Evolutionary conservation across 2,888 invertebrate genomes (phyloP), one percentile per base, ranked within the genome.

Genomic region (Agriotes lineatus): DNA sequence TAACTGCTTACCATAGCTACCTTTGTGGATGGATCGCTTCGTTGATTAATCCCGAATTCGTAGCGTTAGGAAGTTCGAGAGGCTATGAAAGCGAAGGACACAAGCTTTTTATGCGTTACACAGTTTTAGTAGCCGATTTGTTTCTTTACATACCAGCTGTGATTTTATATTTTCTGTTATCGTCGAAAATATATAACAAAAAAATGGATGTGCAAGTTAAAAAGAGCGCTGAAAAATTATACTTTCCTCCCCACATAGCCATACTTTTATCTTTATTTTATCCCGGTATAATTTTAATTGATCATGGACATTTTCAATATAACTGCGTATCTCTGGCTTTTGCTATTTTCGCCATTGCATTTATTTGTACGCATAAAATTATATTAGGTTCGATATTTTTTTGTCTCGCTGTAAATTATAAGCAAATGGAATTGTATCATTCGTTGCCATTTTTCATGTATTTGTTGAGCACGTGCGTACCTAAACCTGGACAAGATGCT

Each of bases 371-470:
- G 59, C 86, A 90, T 71, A 86, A 85, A 69, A 85, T 93, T 74
- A 82, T 89, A 18, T 77, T 91, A 0, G 92, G 93, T 0, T 90
- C 96, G 0, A 82, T 94, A 67, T 86, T 92, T 45, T 99, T 97
- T 85, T 91, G 92, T 54, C 83, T 95, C 19, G 95, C 98, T 0
- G 82, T 99, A 35, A 98, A 97, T 85, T 99, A 98, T 85, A 99
- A 99, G 82, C 99, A 99, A 86, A 99, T 99, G 99, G 97, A 97
- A 82, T 85, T 99, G 45, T 99, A 99, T 83, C 97, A 99, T 85
- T 92, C 99, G 0, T 81, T 99, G 70, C 98, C 99, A 4, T 95
- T 99, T 83, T 99, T 99, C 84, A 89, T 93, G 70, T 98, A 94
- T 82, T 88, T 99, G 48, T 85, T 99, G 1, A 90, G 93, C 42